Evolutionary conservation across 2,113 vertebrate species (phyloP).

Genomic region (Paracyprichromis sp.): DNA sequence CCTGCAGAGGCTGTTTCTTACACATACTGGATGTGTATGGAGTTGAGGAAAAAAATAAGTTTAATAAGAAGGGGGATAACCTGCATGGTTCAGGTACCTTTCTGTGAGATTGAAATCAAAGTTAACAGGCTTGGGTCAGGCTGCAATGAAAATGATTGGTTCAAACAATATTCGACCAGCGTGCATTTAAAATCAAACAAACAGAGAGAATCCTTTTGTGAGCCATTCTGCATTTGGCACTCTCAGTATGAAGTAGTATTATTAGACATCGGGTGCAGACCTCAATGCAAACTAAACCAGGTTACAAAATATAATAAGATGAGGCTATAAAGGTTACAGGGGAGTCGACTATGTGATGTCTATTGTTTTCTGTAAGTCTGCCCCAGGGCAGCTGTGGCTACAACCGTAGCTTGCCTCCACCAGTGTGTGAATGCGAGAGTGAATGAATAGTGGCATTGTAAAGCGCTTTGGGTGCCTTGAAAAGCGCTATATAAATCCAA

Average conservation of each 20-base stretch:
- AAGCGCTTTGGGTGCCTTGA: too few relatives aligned
- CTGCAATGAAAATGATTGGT: not conserved
- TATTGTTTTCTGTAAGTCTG: not conserved
- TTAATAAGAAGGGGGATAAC: not conserved
- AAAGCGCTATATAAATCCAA: too few relatives aligned
- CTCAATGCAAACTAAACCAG: not conserved
- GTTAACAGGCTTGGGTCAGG: not conserved
- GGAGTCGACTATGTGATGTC: not conserved
- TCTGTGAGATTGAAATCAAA: not conserved
- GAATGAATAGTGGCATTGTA: too few relatives aligned
- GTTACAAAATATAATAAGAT: not conserved
- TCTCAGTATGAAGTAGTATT: not conserved
- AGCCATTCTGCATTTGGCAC: not conserved
- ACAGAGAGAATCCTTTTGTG: not conserved
- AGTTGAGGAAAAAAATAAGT: not conserved
- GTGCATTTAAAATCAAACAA: fast-evolving
- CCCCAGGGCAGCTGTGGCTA: too few relatives aligned
- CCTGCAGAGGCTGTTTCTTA: not conserved
- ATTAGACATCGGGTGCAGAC: not conserved
- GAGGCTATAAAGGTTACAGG: not conserved
- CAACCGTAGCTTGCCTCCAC: too few relatives aligned
- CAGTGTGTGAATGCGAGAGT: too few relatives aligned
- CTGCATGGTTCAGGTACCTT: not conserved
- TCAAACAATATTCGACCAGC: not conserved
- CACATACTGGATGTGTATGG: not conserved